These are phyloP conservation scores for Drosophila rubida DNA, from an alignment of 2,888 invertebrate species.

Conservation along the genomic window DNA sequence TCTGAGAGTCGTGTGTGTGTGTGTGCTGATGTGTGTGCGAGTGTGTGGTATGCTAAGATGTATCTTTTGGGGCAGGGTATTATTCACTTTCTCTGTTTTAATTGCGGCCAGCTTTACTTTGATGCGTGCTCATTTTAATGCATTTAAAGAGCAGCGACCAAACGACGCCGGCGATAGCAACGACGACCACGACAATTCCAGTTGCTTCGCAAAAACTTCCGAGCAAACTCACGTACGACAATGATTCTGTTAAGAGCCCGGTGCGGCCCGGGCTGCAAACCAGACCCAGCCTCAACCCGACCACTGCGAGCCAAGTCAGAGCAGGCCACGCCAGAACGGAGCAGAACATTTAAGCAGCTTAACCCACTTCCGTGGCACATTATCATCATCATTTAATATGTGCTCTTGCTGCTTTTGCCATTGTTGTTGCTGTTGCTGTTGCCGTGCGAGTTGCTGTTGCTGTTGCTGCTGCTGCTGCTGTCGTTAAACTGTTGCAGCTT, in stretches of 20 bases:
- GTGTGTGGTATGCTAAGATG: conserved; percentile 44
- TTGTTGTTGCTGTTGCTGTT: conserved; percentile 25
- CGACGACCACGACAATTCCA: conserved; percentile 26
- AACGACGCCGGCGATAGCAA: conserved; percentile 6
- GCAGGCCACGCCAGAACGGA: conserved; percentile 14
- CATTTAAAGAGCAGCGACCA: conserved; percentile 52
- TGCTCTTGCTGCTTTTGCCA: conserved; percentile 26
- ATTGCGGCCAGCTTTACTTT: conserved; percentile 73
- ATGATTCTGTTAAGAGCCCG: conserved; percentile 40
- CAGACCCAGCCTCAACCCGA: background rate
- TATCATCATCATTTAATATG: conserved; percentile 66
- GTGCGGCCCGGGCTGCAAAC: background rate
- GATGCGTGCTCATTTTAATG: conserved; percentile 72
- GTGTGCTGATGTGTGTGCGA: background rate
- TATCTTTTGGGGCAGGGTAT: conserved; percentile 35
- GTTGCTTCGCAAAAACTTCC: conserved; percentile 23
- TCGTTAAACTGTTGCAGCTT: conserved; percentile 59
- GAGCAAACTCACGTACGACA: conserved; percentile 62
- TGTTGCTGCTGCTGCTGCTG: conserved; percentile 31
- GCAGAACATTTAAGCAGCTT: conserved; percentile 78
- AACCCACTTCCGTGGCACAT: conserved; percentile 79
- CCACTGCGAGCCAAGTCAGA: background rate
- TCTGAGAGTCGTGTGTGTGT: too few relatives aligned
- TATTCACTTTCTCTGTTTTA: conserved; percentile 74
- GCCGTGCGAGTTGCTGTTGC: conserved; percentile 43